These are phyloP conservation scores for Archocentrus centrarchus DNA, from an alignment of 2,113 vertebrate genomes.

Conservation along the genomic window DNA sequence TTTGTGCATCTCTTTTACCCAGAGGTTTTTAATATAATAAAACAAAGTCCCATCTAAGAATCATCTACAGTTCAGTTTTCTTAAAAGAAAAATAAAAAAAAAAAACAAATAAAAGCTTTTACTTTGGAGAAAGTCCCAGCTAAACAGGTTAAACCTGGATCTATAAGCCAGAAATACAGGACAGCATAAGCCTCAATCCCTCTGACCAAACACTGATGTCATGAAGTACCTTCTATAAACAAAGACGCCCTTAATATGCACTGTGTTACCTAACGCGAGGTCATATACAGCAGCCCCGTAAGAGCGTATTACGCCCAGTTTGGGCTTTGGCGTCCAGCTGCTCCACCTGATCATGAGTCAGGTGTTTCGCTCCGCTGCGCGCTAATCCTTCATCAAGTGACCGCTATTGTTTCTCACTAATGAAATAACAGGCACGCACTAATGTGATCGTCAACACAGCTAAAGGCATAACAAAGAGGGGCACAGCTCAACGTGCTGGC, in stretches of 20 bases:
- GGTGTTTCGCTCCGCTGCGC: slow-evolving; percentile 26
- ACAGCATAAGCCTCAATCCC: neutral
- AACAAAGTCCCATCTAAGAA: neutral
- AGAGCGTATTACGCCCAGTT: neutral
- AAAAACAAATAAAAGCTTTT: neutral
- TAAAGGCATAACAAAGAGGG: neutral
- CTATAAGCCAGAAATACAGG: slow-evolving; percentile 17
- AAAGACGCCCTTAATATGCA: slow-evolving; percentile 30
- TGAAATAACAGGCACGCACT: slow-evolving; percentile 28
- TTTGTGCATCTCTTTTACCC: neutral
- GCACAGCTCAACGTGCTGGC: neutral
- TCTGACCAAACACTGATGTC: slow-evolving; percentile 38
- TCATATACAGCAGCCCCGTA: neutral
- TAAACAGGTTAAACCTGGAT: slow-evolving; percentile 23
- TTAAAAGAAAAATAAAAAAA: neutral
- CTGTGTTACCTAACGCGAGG: slow-evolving; percentile 36
- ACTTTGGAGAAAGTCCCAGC: neutral
- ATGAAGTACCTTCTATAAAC: slow-evolving; percentile 32
- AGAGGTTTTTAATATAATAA: neutral
- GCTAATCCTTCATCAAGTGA: slow-evolving; percentile 56
- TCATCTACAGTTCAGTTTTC: neutral
- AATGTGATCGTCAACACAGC: slow-evolving; percentile 31
- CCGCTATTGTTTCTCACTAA: slow-evolving; percentile 44
- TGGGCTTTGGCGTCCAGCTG: slow-evolving; percentile 24
- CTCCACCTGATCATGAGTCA: slow-evolving; percentile 53